Conservation (phyloP, 2,797 vertebrate species). For the Darevskia mixta region DNA sequence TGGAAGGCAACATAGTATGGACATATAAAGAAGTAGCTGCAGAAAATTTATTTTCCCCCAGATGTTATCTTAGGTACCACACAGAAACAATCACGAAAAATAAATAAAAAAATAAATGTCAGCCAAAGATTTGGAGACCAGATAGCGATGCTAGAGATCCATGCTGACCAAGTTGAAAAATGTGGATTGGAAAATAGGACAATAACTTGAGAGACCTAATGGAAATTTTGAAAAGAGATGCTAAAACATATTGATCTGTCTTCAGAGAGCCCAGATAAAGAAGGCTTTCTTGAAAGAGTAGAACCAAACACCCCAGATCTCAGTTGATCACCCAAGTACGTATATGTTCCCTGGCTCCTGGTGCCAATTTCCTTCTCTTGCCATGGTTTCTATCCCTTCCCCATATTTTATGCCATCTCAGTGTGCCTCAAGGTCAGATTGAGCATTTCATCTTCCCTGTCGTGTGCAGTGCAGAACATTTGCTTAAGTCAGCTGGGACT, state of each 20-base stretch:
- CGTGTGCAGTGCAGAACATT: background rate
- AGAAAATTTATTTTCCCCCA: background rate
- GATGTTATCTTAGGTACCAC: slow-evolving; percentile 17
- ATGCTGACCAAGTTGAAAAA: background rate
- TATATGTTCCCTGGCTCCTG: background rate
- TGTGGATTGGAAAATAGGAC: slow-evolving; percentile 8
- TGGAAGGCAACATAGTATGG: slow-evolving; percentile 6
- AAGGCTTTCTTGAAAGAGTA: background rate
- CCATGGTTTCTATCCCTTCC: background rate
- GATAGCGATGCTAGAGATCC: background rate
- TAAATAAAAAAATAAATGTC: slow-evolving; percentile 26
- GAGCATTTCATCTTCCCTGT: background rate
- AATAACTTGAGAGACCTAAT: background rate
- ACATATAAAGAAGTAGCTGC: slow-evolving; percentile 28
- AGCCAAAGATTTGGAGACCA: slow-evolving; percentile 30
- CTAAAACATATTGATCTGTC: background rate
- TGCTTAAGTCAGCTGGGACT: background rate
- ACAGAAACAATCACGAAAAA: slow-evolving; percentile 2
- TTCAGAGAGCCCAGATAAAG: background rate
- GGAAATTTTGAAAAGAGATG: background rate
- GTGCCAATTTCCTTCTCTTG: background rate
- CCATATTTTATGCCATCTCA: background rate
- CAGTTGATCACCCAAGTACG: background rate
- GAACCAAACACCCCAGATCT: background rate
- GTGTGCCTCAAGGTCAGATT: background rate